Percentiles rank a stretch among this genome's conserved stretches.
phyloP scores from a whole-genome alignment of 1,140 invertebrate species.

The Sogatella furcifera region DNA sequence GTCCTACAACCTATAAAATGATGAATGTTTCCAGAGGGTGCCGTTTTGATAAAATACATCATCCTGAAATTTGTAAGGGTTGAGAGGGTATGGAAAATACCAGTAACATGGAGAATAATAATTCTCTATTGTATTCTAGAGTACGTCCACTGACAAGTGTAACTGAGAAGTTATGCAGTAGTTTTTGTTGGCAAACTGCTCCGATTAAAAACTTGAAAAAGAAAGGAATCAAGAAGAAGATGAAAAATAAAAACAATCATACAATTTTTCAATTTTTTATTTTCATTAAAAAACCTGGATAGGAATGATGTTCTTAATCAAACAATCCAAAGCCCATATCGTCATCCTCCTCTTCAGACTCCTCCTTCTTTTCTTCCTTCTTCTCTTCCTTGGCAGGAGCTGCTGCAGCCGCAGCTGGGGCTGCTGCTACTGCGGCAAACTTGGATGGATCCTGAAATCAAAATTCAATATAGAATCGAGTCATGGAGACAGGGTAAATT shows the following conservation, averaged over 20 bases:
- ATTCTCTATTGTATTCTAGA: too few relatives aligned
- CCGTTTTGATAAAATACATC: too few relatives aligned
- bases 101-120: too few relatives aligned
- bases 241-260: not conserved
- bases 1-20: too few relatives aligned
- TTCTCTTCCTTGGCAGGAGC: slow-evolving; percentile 44
- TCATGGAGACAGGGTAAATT: not conserved
- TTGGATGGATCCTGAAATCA: slow-evolving; percentile 78
- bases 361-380: slow-evolving; percentile 63
- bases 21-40: too few relatives aligned
- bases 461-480: slow-evolving; percentile 12
- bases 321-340: slow-evolving; percentile 97
- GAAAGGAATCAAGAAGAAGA: not conserved
- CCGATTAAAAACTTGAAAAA: too few relatives aligned
- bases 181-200: too few relatives aligned
- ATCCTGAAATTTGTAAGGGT: too few relatives aligned
- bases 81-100: too few relatives aligned
- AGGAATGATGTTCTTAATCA: slow-evolving; percentile 51
- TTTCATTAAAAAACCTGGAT: slow-evolving; percentile 5
- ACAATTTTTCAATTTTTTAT: slow-evolving; percentile 1
- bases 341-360: slow-evolving; percentile 72
- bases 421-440: slow-evolving; percentile 64
- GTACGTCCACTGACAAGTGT: too few relatives aligned
- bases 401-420: slow-evolving; percentile 45
- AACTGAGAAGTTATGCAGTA: too few relatives aligned